Base-by-base conservation (phyloP, 2,888 invertebrate genomes). In the Metalampra italica region DNA sequence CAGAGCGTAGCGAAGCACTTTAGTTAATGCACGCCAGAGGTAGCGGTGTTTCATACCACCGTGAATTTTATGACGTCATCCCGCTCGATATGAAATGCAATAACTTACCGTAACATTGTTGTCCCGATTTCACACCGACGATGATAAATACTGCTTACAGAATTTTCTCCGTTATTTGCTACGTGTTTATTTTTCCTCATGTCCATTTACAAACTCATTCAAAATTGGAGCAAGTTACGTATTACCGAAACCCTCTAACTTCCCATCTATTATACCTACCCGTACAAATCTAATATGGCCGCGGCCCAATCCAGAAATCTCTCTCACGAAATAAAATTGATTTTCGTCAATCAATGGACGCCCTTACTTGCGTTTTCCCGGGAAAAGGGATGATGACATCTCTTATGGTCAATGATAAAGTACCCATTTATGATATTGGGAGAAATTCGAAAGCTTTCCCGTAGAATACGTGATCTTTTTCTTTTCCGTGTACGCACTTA, bases 1-100 rank as follows among this genome's bases (percentile, higher is more conserved):
- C 49, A 47, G 45, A 8, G 7, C 7, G 29, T 13, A 41, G 14
- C n/a, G 53, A 59, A 62, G 64, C 69, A 65, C 55, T 69, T 56
- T 52, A 52, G 47, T 52, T 66, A 65, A 64, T 64, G 59, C 48
- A 52, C 43, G 44, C 37, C 30, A 38, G 39, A 9, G 39, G 39
- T 36, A n/a, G n/a, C 36, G 36, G 36, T 11, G 32, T 36, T n/a
- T 11, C 36, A n/a, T 36, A n/a, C n/a, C n/a, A n/a, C 3, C n/a
- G 8, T 34, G 9, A 34, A 34, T 9, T 39, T 39, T 14, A 39
- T 39, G 14, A 15, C 39, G 39, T 39, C 39, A 15, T 39, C 8
- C 1, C 14, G 14, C 13, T 7, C 14, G 14, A 7, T 39, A 9
- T 9, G 9, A 14, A 13, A 14, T 15, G 13, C 39, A 39, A 14